These are phyloP conservation scores for Chrysolophus pictus DNA, from an alignment of 2,797 vertebrate species.

Conservation along the genomic window DNA sequence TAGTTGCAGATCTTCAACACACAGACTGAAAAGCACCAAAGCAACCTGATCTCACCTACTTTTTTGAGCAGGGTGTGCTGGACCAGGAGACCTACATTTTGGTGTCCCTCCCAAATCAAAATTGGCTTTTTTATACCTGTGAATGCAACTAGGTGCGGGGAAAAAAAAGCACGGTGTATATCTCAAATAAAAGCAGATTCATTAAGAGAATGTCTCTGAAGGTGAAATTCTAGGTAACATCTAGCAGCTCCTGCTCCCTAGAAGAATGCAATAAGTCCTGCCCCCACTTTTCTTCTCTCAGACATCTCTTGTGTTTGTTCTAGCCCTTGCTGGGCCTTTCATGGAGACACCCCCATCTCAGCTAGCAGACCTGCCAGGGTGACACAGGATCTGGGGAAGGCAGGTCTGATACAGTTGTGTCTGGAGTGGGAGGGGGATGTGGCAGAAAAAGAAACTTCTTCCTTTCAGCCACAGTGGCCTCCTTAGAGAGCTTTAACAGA, in stretches of 20 bases:
- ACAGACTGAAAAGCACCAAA: not conserved
- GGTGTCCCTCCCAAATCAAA: not conserved
- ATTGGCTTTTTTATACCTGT: not conserved
- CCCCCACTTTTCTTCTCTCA: rapidly evolving
- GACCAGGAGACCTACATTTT: not conserved
- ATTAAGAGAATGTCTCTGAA: not conserved
- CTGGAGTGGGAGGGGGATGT: not conserved
- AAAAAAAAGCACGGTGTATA: not conserved
- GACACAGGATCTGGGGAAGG: not conserved
- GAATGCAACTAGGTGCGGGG: not conserved
- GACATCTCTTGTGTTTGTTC: rapidly evolving
- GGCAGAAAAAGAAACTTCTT: not conserved
- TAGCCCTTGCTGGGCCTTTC: not conserved
- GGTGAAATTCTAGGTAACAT: not conserved
- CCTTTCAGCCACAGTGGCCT: not conserved
- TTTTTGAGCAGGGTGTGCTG: not conserved
- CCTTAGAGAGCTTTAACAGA: rapidly evolving
- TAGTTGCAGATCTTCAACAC: not conserved
- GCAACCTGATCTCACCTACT: not conserved
- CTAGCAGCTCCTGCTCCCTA: not conserved
- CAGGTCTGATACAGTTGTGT: rapidly evolving
- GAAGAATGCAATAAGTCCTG: not conserved
- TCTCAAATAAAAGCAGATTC: not conserved
- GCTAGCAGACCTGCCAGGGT: too few species aligned
- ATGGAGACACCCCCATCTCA: rapidly evolving